Percentiles rank a stretch among this genome's conserved stretches.
Evolutionary conservation across 2,797 vertebrate genomes (phyloP).

Genomic region (Odontamblyopus lacepedii): DNA sequence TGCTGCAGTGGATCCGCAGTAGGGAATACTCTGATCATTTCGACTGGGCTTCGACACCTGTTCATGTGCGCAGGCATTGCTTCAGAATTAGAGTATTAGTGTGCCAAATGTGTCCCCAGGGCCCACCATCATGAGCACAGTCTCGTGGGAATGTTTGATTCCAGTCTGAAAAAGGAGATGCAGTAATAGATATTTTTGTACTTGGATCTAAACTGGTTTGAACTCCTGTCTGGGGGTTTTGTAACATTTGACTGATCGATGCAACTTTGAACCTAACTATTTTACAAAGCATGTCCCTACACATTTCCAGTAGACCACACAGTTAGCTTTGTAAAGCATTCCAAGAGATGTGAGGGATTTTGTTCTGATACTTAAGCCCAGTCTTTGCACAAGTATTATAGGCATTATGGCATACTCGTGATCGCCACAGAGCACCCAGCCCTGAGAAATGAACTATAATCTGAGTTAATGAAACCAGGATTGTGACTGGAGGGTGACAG

Average conservation of each 20-base stretch:
- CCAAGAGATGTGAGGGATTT: slow-evolving; percentile 50
- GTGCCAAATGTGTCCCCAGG: slow-evolving; percentile 54
- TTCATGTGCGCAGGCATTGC: slow-evolving; percentile 59
- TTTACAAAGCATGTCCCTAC: neutral
- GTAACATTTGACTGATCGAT: slow-evolving; percentile 10
- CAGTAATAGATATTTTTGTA: slow-evolving; percentile 38
- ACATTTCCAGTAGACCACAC: slow-evolving; percentile 18
- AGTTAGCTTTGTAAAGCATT: slow-evolving; percentile 49
- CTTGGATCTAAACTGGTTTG: slow-evolving; percentile 4
- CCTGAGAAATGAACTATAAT: slow-evolving; percentile 48
- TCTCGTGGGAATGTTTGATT: slow-evolving; percentile 50
- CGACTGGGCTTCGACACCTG: slow-evolving; percentile 67
- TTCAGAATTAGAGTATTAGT: slow-evolving; percentile 61
- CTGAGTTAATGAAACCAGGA: slow-evolving; percentile 44
- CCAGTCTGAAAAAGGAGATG: slow-evolving; percentile 13
- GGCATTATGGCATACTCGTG: slow-evolving; percentile 41
- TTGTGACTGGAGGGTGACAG: slow-evolving; percentile 65
- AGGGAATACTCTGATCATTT: slow-evolving; percentile 46
- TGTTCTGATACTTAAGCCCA: slow-evolving; percentile 57
- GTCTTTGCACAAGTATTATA: slow-evolving; percentile 52
- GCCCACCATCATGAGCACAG: slow-evolving; percentile 56
- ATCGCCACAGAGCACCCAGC: slow-evolving; percentile 34
- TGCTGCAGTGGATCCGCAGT: slow-evolving; percentile 44
- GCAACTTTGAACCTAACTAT: slow-evolving; percentile 3
- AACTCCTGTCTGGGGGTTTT: slow-evolving; percentile 10